phyloP scores from a whole-genome alignment of 2,797 vertebrate species.

The Gymnoscopelus microlampas region DNA sequence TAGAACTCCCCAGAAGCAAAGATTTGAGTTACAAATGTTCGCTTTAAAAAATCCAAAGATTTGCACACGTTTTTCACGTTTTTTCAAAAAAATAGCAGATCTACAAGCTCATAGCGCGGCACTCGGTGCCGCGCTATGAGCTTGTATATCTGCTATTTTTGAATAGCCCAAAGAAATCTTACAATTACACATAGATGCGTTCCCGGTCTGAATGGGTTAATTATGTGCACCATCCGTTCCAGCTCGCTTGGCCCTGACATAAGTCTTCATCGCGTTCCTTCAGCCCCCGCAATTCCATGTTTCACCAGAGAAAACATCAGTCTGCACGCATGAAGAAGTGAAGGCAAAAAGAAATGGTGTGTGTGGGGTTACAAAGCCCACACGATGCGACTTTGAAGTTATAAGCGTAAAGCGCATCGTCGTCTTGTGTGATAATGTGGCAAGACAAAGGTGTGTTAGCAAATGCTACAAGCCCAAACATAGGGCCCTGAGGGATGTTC shows the following conservation, averaged over 20 bases:
- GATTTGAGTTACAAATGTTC: too few relatives aligned
- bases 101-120: too few relatives aligned
- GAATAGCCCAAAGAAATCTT: too few relatives aligned
- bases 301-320: slow-evolving; percentile 60
- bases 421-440: slow-evolving; percentile 15
- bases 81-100: too few relatives aligned
- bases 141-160: too few relatives aligned
- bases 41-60: too few relatives aligned
- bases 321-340: slow-evolving; percentile 65
- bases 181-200: too few relatives aligned
- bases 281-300: slow-evolving; percentile 62
- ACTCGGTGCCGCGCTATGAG: too few relatives aligned
- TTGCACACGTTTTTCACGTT: too few relatives aligned
- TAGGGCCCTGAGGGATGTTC: slow-evolving; percentile 27
- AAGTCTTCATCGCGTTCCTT: slow-evolving; percentile 69
- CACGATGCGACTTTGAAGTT: slow-evolving; percentile 31
- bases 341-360: slow-evolving; percentile 47
- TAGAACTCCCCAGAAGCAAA: too few relatives aligned
- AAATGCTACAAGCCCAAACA: slow-evolving; percentile 21
- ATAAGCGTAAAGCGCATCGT: slow-evolving; percentile 11
- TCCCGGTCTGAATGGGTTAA: too few relatives aligned
- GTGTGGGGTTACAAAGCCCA: slow-evolving; percentile 14
- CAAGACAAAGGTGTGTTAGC: neutral
- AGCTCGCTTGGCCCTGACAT: slow-evolving; percentile 79
- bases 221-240: slow-evolving; percentile 82